These are phyloP conservation scores for Parnassius smintheus DNA, from an alignment of 2,888 invertebrate species.

Conservation along the genomic window DNA sequence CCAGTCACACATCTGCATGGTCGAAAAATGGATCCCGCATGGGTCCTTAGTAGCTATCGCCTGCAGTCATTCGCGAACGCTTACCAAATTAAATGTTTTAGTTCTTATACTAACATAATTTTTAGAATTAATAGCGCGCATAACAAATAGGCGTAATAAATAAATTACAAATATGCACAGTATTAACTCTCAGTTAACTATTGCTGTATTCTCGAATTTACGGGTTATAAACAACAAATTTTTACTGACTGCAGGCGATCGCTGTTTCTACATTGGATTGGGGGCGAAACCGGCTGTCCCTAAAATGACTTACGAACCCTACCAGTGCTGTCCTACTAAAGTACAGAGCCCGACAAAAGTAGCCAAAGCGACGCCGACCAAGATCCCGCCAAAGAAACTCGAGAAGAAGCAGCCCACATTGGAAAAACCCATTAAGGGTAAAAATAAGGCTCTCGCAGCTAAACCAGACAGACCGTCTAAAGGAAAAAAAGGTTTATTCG, in stretches of 20 bases:
- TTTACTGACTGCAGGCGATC: conserved; percentile 97
- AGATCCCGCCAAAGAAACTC: conserved; percentile 81
- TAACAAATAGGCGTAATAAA: conserved; percentile 65
- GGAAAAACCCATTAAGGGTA: conserved; percentile 66
- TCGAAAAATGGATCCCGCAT: conserved; percentile 66
- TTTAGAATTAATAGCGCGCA: conserved; percentile 71
- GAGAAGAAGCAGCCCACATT: conserved; percentile 66
- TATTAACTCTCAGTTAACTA: conserved; percentile 72
- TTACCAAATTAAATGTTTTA: conserved; percentile 75
- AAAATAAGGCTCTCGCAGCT: conserved; percentile 72
- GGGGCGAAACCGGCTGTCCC: conserved; percentile 90
- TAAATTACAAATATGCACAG: conserved; percentile 62
- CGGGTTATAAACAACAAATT: conserved; percentile 86
- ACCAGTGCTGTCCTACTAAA: conserved; percentile 95
- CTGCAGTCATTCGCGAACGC: conserved; percentile 84
- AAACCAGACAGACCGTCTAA: conserved; percentile 82
- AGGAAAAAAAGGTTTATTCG: conserved; percentile 91
- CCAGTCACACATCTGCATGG: conserved; percentile 77
- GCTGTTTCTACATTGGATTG: conserved; percentile 98
- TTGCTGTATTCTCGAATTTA: conserved; percentile 57
- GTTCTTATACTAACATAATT: conserved; percentile 76
- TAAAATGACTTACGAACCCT: conserved; percentile 91
- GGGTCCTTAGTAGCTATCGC: conserved; percentile 82
- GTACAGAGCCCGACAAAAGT: conserved; percentile 89
- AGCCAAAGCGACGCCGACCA: conserved; percentile 86